Evolutionary conservation across 23 tunicate species (phyloP).

Genomic region (Halocynthia aurantium): DNA sequence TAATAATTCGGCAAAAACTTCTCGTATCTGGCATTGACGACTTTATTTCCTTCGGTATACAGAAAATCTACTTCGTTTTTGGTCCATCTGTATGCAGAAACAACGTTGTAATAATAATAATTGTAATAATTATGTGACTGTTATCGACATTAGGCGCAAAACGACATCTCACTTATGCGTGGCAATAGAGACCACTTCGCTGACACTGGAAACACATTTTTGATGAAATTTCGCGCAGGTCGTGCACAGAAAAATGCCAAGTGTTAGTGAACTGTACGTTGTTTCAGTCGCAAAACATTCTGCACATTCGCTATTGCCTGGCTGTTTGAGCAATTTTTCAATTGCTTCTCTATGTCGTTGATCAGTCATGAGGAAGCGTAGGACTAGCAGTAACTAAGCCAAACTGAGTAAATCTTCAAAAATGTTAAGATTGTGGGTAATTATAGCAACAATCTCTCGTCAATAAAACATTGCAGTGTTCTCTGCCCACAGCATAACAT

Average conservation of each 20-base stretch:
- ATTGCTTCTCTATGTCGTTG: slow-evolving; percentile 29
- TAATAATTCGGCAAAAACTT: slow-evolving; percentile 65
- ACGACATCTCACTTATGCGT: slow-evolving; percentile 22
- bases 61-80: slow-evolving; percentile 43
- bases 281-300: slow-evolving; percentile 48
- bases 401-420: no score
- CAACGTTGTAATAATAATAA: not conserved
- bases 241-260: slow-evolving; percentile 63
- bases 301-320: slow-evolving; percentile 52
- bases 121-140: no score
- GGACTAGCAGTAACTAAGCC: no score
- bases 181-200: slow-evolving; percentile 30
- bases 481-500: no score
- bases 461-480: no score
- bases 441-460: no score
- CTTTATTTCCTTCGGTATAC: slow-evolving; percentile 43
- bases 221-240: slow-evolving; percentile 49
- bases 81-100: slow-evolving; percentile 37
- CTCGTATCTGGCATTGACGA: slow-evolving; percentile 50
- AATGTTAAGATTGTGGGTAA: no score
- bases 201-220: slow-evolving; percentile 3
- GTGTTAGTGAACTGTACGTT: slow-evolving; percentile 22
- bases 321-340: slow-evolving; percentile 16
- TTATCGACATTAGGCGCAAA: no score
- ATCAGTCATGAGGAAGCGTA: slow-evolving; percentile 2